Evolutionary conservation across 2,797 vertebrate genomes (phyloP), one percentile per base, ranked within the genome.

Genomic region (Mormyrus proboscirostris): DNA sequence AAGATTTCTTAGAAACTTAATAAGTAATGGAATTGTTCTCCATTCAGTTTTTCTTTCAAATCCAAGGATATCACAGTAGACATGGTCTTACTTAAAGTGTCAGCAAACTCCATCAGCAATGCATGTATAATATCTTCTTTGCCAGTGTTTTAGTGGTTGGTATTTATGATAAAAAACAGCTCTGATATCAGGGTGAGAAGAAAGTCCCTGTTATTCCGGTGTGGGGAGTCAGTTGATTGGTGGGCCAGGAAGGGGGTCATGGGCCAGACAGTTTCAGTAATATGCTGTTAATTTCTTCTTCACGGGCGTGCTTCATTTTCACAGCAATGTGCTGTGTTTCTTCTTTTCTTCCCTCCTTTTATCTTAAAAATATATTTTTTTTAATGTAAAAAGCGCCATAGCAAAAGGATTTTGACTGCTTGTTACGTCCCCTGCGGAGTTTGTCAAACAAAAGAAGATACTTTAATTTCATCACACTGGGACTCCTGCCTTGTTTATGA

Each of bases 391-490:
- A 91, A 92, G 93, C 65, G 51, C 90, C 91, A 88, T 91, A 38
- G 93, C 92, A 91, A 94, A 95, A 94, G 94, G 93, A 94, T 95
- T 95, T 93, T 93, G 93, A 93, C 94, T 93, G 91, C 93, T 92
- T 93, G 91, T 93, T 92, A 93, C 94, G 93, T 95, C 92, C 94
- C 95, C 94, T 91, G 93, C 88, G 91, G 95, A 95, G 95, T 69
- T 95, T 93, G 94, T 94, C 94, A 95, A 96, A 96, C 94, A 96
- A 95, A 96, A 93, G 93, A 93, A 94, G 92, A 95, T 94, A 92
- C 94, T 95, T 95, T 69, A 38, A 69, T 95, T 96, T 95, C 93
- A 93, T 94, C 94, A 89, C 94, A 90, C 94, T 89, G 94, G 95
- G 92, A 93, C 91, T 92, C 91, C 92, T 91, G 92, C 90, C 92